Base-by-base conservation (phyloP, 2,888 invertebrate species). In the Melikaiella ostensackeni region DNA sequence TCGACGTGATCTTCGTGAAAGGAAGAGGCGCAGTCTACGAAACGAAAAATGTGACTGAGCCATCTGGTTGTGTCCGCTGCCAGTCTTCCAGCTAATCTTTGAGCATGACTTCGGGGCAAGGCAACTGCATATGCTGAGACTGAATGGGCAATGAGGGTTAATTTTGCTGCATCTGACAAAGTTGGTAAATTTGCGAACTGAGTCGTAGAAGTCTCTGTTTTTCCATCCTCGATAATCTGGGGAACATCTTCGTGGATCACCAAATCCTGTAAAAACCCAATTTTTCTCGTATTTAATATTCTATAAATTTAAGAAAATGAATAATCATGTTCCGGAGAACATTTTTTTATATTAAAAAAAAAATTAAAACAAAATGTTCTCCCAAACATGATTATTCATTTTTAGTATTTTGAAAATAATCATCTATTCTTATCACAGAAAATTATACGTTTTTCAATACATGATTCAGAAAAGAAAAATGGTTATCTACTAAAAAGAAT, bases 1-100 rank as follows among this genome's bases (percentile, higher is more conserved):
- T 98, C 98, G 50, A 96, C 92, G 82, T 96, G 96, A 85, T 98
- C 98, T 82, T 97, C 96, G 88, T 98, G 97, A 89, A 97, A 98
- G 89, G 95, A 97, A 2, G 97, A 96, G 50, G 96, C 94, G 79
- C 96, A 96, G 87, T 97, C 97, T 80, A 95, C 93, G 90, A 97
- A 95, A 86, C 97, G 97, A 91, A 80, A 92, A 91, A 98, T 93
- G 87, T 97, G 95, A 75, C 96, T 95, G 86, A 98, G 93, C 98
- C 98, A 98, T 83, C 96, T 92, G 6, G 97, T 96, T 0, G 97
- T 96, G 88, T 98, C 98, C 42, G 95, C 95, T 0, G 96, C 95
- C 83, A 98, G 94, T 86, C 96, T 95, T 59, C 95, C 95, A 61
- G 97, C 96, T 27, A 98, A 93, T 85, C 96, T 94, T 77, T 96